Percentiles rank a stretch among this genome's conserved stretches.
Evolutionary conservation across 2,797 vertebrate species (phyloP).

Genomic region (Tragopan temminckii): DNA sequence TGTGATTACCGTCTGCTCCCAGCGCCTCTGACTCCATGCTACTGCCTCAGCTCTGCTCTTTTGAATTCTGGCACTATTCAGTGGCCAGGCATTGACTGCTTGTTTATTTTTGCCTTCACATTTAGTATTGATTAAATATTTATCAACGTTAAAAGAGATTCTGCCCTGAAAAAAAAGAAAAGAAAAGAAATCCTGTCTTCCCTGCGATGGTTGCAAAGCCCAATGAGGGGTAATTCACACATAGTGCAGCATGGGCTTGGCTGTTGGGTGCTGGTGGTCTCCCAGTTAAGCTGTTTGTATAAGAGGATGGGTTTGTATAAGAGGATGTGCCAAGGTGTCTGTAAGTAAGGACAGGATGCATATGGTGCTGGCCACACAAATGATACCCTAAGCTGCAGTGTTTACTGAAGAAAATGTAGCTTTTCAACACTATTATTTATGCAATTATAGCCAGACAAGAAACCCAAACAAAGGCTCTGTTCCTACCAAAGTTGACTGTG

Average conservation of each 20-base stretch:
- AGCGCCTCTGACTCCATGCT: neutral
- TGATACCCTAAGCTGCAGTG: neutral
- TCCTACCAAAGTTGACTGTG: neutral
- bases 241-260: neutral
- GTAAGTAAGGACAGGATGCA: neutral
- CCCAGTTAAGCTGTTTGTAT: neutral
- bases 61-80: neutral
- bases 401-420: neutral
- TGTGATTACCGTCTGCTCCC: neutral
- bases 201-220: neutral
- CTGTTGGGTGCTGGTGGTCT: neutral
- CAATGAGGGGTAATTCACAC: neutral
- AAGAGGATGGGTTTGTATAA: neutral
- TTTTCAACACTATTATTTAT: neutral
- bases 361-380: neutral
- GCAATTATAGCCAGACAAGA: neutral
- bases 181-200: neutral
- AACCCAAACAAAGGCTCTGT: conserved; percentile 9
- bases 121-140: neutral
- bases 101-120: neutral
- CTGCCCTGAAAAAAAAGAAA: neutral
- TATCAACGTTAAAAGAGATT: neutral
- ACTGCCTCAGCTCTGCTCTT: neutral
- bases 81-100: neutral
- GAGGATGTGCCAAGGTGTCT: neutral